Evolutionary conservation across 2,888 invertebrate genomes (phyloP).

Genomic region (Hirtodrosophila duncani): DNA sequence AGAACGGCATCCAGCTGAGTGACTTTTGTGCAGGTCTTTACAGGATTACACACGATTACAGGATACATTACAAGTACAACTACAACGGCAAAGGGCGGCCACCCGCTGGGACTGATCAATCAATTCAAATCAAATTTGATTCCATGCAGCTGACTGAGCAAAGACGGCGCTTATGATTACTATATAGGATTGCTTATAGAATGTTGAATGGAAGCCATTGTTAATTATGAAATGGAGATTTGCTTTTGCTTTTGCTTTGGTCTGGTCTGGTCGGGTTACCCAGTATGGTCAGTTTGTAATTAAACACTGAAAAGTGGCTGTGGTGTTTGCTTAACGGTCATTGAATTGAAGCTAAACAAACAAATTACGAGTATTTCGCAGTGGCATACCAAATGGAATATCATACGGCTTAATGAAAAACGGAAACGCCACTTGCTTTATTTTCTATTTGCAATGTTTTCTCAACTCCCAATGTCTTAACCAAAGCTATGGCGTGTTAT

Average conservation of each 20-base stretch:
- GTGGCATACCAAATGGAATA: conserved; percentile 25
- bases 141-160: conserved; percentile 45
- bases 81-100: conserved; percentile 35
- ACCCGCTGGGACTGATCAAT: conserved; percentile 78
- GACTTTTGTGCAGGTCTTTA: conserved; percentile 68
- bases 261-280: no score
- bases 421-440: conserved; percentile 73
- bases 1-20: conserved; percentile 69
- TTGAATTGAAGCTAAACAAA: conserved; percentile 39
- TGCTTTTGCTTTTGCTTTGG: conserved; percentile 12
- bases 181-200: conserved; percentile 23
- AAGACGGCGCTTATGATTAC: conserved; percentile 27
- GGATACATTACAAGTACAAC: conserved; percentile 65
- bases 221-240: conserved; percentile 60
- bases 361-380: conserved; percentile 59
- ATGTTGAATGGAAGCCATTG: conserved; percentile 39
- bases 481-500: conserved; percentile 42
- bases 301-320: conserved; percentile 32
- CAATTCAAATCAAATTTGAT: conserved; percentile 73
- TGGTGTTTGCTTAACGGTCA: conserved; percentile 21
- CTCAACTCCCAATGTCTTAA: conserved; percentile 19
- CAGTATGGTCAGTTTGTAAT: conserved; percentile 25
- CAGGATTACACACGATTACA: conserved; percentile 74
- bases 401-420: conserved; percentile 76
- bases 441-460: conserved; percentile 29